Conservation (phyloP, 2,888 invertebrate genomes). For the Campaea margaritaria region DNA sequence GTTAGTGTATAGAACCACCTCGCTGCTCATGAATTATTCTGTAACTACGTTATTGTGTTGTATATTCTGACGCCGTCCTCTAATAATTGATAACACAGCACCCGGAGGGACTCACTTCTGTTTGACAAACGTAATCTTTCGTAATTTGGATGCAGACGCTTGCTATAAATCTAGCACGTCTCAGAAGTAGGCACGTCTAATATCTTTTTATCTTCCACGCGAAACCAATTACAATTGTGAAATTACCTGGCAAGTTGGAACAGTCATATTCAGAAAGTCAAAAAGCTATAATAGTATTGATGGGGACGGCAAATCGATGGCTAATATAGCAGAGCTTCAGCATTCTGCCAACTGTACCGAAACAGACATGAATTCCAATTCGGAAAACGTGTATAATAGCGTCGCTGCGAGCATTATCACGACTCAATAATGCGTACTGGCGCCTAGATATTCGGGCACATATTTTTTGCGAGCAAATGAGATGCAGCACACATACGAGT, state of each 20-base stretch:
- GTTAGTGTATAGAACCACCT: slow-evolving; percentile 50
- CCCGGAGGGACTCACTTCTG: slow-evolving; percentile 34
- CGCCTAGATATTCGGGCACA: slow-evolving; percentile 40
- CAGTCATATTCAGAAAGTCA: no score
- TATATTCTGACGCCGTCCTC: slow-evolving; percentile 44
- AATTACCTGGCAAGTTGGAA: not conserved
- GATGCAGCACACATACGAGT: slow-evolving; percentile 59
- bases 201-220: slow-evolving; percentile 4
- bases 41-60: slow-evolving; percentile 48
- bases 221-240: not conserved
- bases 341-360: slow-evolving; percentile 19
- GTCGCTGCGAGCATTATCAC: slow-evolving; percentile 25
- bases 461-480: slow-evolving; percentile 54
- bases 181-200: not conserved
- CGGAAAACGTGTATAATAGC: slow-evolving; percentile 22
- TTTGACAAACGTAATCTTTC: slow-evolving; percentile 34
- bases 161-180: slow-evolving; percentile 13
- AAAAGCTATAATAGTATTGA: no score
- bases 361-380: slow-evolving; percentile 34
- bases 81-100: slow-evolving; percentile 51
- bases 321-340: slow-evolving; percentile 7
- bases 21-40: slow-evolving; percentile 51
- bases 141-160: slow-evolving; percentile 28
- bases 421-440: slow-evolving; percentile 28
- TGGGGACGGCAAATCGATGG: no score